These are phyloP conservation scores for Bacillus rossius DNA, from an alignment of 1,140 invertebrate genomes.

Conservation along the genomic window DNA sequence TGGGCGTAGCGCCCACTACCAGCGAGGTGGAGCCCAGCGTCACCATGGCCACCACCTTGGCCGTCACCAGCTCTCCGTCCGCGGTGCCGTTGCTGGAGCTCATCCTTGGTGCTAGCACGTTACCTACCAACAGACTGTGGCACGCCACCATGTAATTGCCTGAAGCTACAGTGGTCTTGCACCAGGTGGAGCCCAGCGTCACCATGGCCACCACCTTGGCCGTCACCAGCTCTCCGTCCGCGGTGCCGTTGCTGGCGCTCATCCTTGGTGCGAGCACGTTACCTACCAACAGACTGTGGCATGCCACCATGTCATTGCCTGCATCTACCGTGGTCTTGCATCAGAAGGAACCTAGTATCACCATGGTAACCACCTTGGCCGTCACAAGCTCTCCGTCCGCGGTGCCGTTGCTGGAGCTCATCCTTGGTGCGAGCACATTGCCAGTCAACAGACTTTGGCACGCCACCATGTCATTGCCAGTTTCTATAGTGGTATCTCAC, in stretches of 20 bases:
- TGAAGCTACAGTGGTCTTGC: too few relatives aligned
- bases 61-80: constrained; percentile 40
- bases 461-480: too few relatives aligned
- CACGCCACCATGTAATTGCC: too few relatives aligned
- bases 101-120: not conserved
- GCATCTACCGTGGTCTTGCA: too few relatives aligned
- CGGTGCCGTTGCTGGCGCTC: not conserved
- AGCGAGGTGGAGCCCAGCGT: constrained; percentile 61
- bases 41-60: constrained; percentile 67
- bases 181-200: too few relatives aligned
- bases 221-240: constrained; percentile 35
- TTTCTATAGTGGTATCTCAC: too few relatives aligned
- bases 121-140: too few relatives aligned
- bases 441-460: too few relatives aligned
- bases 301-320: too few relatives aligned
- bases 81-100: not conserved
- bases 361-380: constrained; percentile 68
- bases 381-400: constrained; percentile 35
- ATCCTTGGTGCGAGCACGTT: not conserved
- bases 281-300: too few relatives aligned
- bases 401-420: not conserved
- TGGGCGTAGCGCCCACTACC: constrained; percentile 59
- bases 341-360: constrained; percentile 62
- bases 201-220: constrained; percentile 69
- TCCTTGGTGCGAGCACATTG: not conserved